Evolutionary conservation across 2,113 vertebrate species (phyloP).

Genomic region (Anoura caudifer): DNA sequence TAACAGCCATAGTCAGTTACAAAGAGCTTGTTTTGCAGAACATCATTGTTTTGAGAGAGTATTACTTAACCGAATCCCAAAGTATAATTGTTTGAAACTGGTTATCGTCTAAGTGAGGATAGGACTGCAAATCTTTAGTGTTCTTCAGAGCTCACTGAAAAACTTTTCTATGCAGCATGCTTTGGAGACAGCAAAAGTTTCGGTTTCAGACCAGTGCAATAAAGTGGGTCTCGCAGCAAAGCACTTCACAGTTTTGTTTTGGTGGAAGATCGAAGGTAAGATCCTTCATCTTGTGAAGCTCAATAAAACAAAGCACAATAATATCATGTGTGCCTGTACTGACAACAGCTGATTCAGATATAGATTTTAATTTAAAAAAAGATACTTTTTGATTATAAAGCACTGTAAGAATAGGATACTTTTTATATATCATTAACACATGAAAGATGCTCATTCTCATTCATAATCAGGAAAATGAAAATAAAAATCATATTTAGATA

Average conservation of each 20-base stretch:
- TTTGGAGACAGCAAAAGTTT: neutral
- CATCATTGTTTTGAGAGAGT: neutral
- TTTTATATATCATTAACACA: neutral
- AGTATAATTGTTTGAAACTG: neutral
- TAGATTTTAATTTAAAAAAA: neutral
- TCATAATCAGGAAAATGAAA: constrained; percentile 23
- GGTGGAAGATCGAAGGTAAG: neutral
- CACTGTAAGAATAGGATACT: neutral
- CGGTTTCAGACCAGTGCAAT: neutral
- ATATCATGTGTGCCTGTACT: neutral
- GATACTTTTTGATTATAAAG: constrained; percentile 3
- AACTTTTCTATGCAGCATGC: neutral
- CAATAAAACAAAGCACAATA: neutral
- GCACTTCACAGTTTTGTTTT: neutral
- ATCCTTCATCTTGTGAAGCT: too few species aligned
- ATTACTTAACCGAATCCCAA: neutral
- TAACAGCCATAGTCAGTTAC: neutral
- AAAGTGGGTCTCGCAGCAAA: neutral
- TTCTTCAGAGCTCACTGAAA: neutral
- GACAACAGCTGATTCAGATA: neutral
- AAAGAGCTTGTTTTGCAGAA: neutral
- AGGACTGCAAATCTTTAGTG: neutral
- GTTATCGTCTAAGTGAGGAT: neutral
- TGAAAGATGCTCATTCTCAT: neutral
- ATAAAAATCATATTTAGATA: neutral